phyloP scores from a whole-genome alignment of 2,888 invertebrate species.

The Caenorhabditis doughertyi region DNA sequence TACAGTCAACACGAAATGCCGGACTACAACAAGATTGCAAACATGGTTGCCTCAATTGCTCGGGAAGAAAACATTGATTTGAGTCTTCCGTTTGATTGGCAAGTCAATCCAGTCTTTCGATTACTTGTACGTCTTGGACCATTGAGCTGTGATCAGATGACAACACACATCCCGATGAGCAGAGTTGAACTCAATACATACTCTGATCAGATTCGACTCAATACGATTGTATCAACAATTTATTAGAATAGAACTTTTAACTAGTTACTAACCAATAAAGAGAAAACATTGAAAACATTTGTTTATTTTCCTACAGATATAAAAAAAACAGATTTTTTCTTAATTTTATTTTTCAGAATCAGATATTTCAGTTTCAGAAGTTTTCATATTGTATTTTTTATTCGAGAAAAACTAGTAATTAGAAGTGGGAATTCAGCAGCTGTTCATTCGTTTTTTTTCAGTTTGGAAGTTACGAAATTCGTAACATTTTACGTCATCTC shows the following conservation, averaged over 20 bases:
- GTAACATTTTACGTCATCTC: not conserved
- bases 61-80: conserved; percentile 64
- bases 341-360: not conserved
- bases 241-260: not conserved
- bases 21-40: conserved; percentile 66
- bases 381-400: not conserved
- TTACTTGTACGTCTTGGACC: conserved; percentile 58
- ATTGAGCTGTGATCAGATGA: conserved; percentile 41
- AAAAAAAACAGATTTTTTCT: too few species aligned
- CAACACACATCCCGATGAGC: too few species aligned
- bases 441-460: too few species aligned
- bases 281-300: not conserved
- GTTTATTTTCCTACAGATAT: too few species aligned
- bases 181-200: too few species aligned
- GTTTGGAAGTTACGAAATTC: too few species aligned
- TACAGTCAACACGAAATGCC: conserved; percentile 69
- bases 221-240: conserved; percentile 1
- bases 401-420: conserved; percentile 11
- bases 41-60: conserved; percentile 66
- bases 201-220: not conserved
- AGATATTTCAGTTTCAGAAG: not conserved
- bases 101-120: conserved; percentile 55
- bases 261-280: conserved; percentile 1
- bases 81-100: conserved; percentile 75
- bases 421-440: too few species aligned